A percentile compares a stretch with the other conserved stretches of the same genome.
phyloP scores from a whole-genome alignment of 2,888 invertebrate genomes.

The Sarcophaga rosellei region DNA sequence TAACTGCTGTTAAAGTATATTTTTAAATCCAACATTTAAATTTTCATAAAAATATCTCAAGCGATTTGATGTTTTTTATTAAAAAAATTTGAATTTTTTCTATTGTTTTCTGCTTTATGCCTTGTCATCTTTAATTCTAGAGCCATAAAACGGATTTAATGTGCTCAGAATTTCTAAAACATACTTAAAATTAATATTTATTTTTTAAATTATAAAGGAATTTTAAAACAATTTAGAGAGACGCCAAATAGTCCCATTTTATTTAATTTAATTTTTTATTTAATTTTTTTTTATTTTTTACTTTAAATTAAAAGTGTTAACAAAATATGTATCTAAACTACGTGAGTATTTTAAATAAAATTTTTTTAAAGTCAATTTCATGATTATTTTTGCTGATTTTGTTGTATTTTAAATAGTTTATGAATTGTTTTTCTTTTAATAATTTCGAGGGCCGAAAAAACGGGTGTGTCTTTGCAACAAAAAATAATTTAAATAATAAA shows the following conservation, averaged over 20 bases:
- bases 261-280: slow-evolving; percentile 11
- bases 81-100: too few relatives aligned
- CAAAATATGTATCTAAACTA: slow-evolving; percentile 43
- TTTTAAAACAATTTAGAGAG: not conserved
- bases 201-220: too few relatives aligned
- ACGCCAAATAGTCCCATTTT: slow-evolving; percentile 29
- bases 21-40: too few relatives aligned
- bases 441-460: slow-evolving; percentile 2
- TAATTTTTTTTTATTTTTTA: slow-evolving; percentile 3
- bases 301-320: slow-evolving; percentile 36
- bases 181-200: too few relatives aligned
- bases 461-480: slow-evolving; percentile 36
- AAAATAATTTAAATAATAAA: slow-evolving; percentile 27
- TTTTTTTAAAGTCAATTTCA: not conserved
- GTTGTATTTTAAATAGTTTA: not conserved
- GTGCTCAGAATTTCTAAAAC: too few relatives aligned
- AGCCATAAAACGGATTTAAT: too few relatives aligned
- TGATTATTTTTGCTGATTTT: slow-evolving; percentile 1
- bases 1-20: too few relatives aligned
- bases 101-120: too few relatives aligned
- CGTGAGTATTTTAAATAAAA: slow-evolving; percentile 43
- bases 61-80: too few relatives aligned
- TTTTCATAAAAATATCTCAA: too few relatives aligned
- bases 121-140: too few relatives aligned
- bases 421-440: not conserved